These are phyloP conservation scores for Eleginops maclovinus DNA, from an alignment of 2,113 vertebrate species.

Conservation along the genomic window DNA sequence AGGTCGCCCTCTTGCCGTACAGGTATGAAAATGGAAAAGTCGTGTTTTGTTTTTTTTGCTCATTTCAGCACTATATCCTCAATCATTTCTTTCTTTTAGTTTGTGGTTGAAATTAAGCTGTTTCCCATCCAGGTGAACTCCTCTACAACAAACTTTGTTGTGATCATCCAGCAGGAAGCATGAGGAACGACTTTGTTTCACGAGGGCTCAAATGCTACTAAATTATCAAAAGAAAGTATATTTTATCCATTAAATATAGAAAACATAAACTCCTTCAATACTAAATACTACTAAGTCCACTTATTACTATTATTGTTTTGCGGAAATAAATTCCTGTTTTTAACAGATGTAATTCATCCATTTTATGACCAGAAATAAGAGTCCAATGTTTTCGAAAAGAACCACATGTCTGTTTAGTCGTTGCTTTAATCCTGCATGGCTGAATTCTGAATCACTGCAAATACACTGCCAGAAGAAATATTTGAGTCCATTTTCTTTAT, in stretches of 20 bases:
- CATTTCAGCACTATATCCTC: background rate
- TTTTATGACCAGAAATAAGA: background rate
- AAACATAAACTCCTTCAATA: no score
- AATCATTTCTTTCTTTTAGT: background rate
- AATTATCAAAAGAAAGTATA: background rate
- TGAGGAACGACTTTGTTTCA: background rate
- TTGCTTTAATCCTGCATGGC: background rate
- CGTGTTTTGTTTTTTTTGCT: background rate
- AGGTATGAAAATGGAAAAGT: background rate
- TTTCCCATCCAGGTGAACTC: background rate
- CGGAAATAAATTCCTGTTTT: background rate
- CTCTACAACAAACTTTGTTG: background rate
- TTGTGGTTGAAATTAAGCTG: background rate
- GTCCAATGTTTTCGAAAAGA: no score
- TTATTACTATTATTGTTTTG: background rate
- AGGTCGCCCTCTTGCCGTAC: constrained; percentile 2
- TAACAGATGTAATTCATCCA: background rate
- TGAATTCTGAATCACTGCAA: background rate
- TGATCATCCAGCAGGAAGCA: constrained; percentile 1
- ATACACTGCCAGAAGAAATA: background rate
- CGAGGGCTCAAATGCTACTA: background rate
- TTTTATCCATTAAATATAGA: background rate
- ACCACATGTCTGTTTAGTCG: background rate
- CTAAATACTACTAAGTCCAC: no score
- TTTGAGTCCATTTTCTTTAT: background rate